Evolutionary conservation across 1,140 invertebrate species (phyloP).

Genomic region (Cydia pomonella): DNA sequence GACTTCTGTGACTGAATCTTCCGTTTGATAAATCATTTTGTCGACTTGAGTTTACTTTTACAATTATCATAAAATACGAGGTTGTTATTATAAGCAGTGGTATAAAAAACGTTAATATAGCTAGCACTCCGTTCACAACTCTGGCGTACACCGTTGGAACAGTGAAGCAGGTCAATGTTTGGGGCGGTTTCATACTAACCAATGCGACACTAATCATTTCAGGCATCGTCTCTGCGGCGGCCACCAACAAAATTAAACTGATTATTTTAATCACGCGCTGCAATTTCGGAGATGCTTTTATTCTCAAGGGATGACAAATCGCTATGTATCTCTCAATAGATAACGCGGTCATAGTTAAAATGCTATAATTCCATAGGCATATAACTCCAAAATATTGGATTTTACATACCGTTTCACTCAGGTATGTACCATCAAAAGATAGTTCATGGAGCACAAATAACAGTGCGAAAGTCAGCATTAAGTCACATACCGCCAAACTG

Average conservation of each 20-base stretch:
- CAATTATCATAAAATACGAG: conserved; percentile 4
- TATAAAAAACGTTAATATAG: conserved; percentile 17
- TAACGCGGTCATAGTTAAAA: conserved; percentile 17
- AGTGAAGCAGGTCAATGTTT: not conserved
- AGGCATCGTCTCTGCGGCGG: not conserved
- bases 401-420: not conserved
- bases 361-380: conserved; percentile 7
- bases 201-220: not conserved
- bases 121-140: not conserved
- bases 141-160: not conserved
- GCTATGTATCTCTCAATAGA: conserved; percentile 11
- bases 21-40: not conserved
- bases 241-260: conserved; percentile 1
- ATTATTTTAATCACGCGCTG: not conserved
- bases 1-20: not conserved
- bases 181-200: not conserved
- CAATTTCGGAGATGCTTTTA: not conserved
- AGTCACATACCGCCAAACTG: conserved; percentile 8
- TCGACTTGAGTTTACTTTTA: conserved; percentile 1
- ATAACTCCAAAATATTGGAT: not conserved
- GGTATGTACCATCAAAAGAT: not conserved
- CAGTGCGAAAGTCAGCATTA: not conserved
- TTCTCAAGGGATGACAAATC: not conserved
- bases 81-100: conserved; percentile 1
- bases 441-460: not conserved